Conservation (phyloP, 2,797 vertebrate genomes). For the Ptychobarbus kaznakovi region DNA sequence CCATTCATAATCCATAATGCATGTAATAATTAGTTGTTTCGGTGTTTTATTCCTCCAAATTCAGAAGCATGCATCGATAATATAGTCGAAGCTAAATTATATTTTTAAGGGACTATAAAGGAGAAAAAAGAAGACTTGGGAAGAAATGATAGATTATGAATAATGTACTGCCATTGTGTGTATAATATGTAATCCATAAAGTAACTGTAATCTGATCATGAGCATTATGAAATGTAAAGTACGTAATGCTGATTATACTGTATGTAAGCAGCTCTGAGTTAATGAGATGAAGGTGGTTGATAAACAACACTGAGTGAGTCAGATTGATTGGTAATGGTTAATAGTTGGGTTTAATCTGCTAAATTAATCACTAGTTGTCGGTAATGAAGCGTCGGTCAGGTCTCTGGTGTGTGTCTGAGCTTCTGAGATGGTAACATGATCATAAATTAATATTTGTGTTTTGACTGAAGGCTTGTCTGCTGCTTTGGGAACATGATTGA, state of each 20-base stretch:
- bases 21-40: too few relatives aligned
- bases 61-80: too few relatives aligned
- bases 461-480: not conserved
- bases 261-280: not conserved
- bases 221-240: not conserved
- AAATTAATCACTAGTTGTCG: not conserved
- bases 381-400: not conserved
- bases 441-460: not conserved
- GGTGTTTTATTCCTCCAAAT: too few relatives aligned
- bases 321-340: not conserved
- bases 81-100: not conserved
- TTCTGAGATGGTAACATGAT: not conserved
- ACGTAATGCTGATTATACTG: not conserved
- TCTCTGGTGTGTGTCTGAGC: not conserved
- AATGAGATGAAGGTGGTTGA: not conserved
- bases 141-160: too few relatives aligned
- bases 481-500: not conserved
- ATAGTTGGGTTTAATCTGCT: not conserved
- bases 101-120: not conserved
- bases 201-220: not conserved
- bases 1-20: too few relatives aligned
- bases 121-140: not conserved
- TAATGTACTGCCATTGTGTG: not conserved
- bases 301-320: not conserved
- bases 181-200: not conserved